These are phyloP conservation scores for Synodontis membranacea DNA, from an alignment of 2,113 vertebrate genomes.

Conservation along the genomic window DNA sequence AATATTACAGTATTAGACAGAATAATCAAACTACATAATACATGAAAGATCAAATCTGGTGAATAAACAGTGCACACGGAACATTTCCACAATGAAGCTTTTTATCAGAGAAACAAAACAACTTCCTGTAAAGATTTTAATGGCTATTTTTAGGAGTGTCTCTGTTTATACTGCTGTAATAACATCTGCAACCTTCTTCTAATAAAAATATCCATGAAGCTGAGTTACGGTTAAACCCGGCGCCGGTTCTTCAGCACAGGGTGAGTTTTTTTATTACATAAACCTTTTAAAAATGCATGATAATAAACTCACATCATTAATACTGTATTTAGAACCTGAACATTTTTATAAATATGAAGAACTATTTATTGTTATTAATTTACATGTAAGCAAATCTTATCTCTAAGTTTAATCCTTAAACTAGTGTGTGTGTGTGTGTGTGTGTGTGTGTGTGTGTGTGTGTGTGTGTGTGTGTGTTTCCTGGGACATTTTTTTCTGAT, in stretches of 20 bases:
- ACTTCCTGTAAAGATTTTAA: too few species aligned
- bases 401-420: background rate
- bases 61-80: background rate
- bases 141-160: too few species aligned
- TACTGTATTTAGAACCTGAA: background rate
- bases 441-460: background rate
- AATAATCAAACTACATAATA: background rate
- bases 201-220: too few species aligned
- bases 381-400: background rate
- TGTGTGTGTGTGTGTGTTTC: background rate
- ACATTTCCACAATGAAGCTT: background rate
- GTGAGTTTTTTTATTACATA: too few species aligned
- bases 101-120: too few species aligned
- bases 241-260: too few species aligned
- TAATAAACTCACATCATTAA: background rate
- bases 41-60: background rate
- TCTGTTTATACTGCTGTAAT: too few species aligned
- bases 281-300: too few species aligned
- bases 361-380: background rate
- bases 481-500: background rate
- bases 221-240: too few species aligned
- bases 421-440: background rate
- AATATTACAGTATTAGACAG: background rate
- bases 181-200: too few species aligned
- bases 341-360: background rate